Evolutionary conservation across 1,140 invertebrate species (phyloP), one percentile per base, ranked within the genome.

Genomic region (Geopemphigus sp.): DNA sequence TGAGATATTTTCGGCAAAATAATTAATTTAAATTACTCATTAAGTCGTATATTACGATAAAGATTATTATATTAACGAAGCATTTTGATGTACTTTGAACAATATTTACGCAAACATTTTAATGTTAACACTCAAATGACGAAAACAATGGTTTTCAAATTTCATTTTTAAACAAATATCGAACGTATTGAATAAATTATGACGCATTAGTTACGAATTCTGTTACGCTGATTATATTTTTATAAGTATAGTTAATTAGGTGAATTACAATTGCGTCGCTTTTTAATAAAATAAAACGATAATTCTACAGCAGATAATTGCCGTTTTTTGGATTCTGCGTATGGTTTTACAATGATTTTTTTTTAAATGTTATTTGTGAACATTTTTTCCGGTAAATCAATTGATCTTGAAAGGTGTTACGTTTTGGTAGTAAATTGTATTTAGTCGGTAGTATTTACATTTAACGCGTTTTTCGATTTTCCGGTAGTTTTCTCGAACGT

Each of bases 131-230:
- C 22, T 24, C 19, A 6, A 68, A 68, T 68, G 64, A 47, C 47
- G 64, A n/a, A n/a, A 68, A 68, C 39, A 68, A 68, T 68, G 64
- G 64, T 68, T 68, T 68, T 47, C 39, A 47, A 68, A 68, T 68
- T 68, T 0, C 64, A 68, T 68, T 47, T 47, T 68, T 68, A 47
- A 68, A 17, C 39, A 17, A n/a, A 68, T 32, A 39, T 68, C 64
- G 47, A 68, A 68, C 15, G 39, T 14, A 5, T 68, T 45, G 39
- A 68, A 68, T 68, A 68, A n/a, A 32, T 68, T 22, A 68, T 68
- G 10, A 68, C 17, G 5, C 24, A 68, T 68, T 68, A 68, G 47
- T 47, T 68, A 68, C 47, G 22, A 47, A 68, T 68, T 68, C 47
- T 47, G 32, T 10, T 68, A 47, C n/a, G 0, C 39, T 45, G 39